Conservation (phyloP, 2,113 vertebrate species). For the Spheniscus mendiculus region DNA sequence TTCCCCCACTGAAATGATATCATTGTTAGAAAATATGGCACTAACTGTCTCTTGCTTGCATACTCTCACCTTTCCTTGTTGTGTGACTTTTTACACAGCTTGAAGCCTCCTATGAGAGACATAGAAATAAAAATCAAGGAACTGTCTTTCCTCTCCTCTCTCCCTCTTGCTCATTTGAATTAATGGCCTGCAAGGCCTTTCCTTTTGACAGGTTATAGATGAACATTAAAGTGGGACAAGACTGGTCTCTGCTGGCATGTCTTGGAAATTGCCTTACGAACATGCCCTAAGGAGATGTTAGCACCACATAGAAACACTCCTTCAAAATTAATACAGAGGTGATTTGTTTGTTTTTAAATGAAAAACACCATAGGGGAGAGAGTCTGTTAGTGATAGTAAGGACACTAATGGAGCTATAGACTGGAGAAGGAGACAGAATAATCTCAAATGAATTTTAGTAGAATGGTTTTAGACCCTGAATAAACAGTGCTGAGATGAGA, state of each 20-base stretch:
- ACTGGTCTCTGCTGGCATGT: constrained; percentile 37
- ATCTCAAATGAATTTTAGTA: neutral
- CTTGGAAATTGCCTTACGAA: neutral
- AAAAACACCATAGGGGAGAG: neutral
- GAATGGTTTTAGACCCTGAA: neutral
- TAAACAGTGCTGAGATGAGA: neutral
- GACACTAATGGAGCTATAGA: neutral
- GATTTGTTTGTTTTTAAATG: neutral
- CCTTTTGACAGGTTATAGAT: neutral
- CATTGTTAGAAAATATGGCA: neutral
- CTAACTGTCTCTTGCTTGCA: neutral
- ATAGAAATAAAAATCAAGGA: neutral
- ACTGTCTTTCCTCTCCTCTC: neutral
- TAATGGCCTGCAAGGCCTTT: neutral
- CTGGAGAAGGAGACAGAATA: neutral
- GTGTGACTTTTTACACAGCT: neutral
- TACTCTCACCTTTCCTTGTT: neutral
- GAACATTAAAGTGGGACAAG: neutral
- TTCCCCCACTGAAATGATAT: neutral
- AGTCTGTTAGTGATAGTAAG: neutral
- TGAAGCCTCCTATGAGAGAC: neutral
- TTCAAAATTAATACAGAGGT: neutral
- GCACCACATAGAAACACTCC: neutral
- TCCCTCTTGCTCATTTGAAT: neutral
- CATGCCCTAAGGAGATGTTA: neutral